These are phyloP conservation scores for Siniperca scherzeri DNA, from an alignment of 2,797 vertebrate genomes.

Conservation along the genomic window DNA sequence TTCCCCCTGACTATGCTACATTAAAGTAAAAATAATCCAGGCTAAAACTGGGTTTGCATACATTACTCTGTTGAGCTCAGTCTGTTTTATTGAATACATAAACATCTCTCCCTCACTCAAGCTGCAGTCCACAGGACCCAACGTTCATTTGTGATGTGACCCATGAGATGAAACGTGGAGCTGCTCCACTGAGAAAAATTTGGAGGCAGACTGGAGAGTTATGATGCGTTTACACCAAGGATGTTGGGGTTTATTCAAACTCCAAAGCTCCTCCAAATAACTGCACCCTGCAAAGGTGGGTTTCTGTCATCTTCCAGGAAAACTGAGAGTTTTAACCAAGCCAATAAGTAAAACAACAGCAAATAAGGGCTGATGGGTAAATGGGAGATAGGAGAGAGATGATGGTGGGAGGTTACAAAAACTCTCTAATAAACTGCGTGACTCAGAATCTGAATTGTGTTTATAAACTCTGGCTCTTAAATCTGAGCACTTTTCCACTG, in stretches of 20 bases:
- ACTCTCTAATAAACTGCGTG: neutral
- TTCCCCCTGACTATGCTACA: conserved; percentile 24
- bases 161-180: conserved; percentile 40
- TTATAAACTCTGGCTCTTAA: neutral
- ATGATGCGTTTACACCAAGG: conserved; percentile 5
- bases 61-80: conserved; percentile 31
- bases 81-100: conserved; percentile 59
- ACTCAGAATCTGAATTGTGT: neutral
- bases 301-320: conserved; percentile 20
- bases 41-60: conserved; percentile 49
- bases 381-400: conserved; percentile 7
- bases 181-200: conserved; percentile 32
- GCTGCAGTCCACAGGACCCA: conserved; percentile 3
- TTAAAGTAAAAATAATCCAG: conserved; percentile 61
- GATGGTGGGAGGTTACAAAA: conserved; percentile 11
- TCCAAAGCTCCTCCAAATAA: conserved; percentile 22
- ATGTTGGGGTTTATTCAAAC: conserved; percentile 37
- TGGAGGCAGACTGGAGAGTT: conserved; percentile 25
- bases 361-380: conserved; percentile 2
- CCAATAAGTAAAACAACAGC: conserved; percentile 2
- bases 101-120: conserved; percentile 31
- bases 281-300: conserved; percentile 14
- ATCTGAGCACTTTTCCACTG: neutral
- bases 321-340: conserved; percentile 19
- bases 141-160: conserved; percentile 43